These are phyloP conservation scores for Lagria hirta DNA, from an alignment of 2,888 invertebrate genomes.

Conservation along the genomic window DNA sequence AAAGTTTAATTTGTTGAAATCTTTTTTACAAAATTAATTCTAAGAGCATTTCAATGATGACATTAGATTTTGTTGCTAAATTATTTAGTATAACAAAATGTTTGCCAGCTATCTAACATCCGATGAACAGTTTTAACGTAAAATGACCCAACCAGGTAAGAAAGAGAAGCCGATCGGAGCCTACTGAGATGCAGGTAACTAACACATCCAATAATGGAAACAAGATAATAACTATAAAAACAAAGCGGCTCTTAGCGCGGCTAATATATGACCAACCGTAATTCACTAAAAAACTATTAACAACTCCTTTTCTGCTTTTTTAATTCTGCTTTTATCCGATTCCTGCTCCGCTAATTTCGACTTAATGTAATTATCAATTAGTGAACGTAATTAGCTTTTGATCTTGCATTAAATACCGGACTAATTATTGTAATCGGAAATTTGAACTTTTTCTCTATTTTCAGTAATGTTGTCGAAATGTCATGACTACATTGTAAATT, in stretches of 20 bases:
- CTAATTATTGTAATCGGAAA: slow-evolving; percentile 17
- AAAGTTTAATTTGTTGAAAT: too few relatives aligned
- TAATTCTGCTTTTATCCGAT: slow-evolving; percentile 35
- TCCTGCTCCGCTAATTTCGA: slow-evolving; percentile 32
- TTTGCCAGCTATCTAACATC: too few relatives aligned
- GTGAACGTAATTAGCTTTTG: slow-evolving; percentile 32
- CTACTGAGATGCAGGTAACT: slow-evolving; percentile 43
- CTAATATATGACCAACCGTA: slow-evolving; percentile 42
- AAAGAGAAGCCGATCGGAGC: slow-evolving; percentile 23
- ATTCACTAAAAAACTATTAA: slow-evolving; percentile 44
- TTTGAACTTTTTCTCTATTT: too few relatives aligned
- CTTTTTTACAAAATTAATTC: too few relatives aligned
- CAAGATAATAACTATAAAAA: slow-evolving; percentile 49
- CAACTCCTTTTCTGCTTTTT: slow-evolving; percentile 45
- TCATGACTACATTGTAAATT: too few relatives aligned
- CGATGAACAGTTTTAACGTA: slow-evolving; percentile 16
- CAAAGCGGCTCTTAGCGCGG: slow-evolving; percentile 46
- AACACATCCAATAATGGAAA: slow-evolving; percentile 48
- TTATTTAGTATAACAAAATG: too few relatives aligned
- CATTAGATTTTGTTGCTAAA: too few relatives aligned
- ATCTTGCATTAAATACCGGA: slow-evolving; percentile 31
- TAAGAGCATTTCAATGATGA: too few relatives aligned
- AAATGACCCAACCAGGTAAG: slow-evolving; percentile 26
- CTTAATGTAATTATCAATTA: slow-evolving; percentile 35
- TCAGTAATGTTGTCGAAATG: too few relatives aligned